Base-by-base conservation (phyloP, 2,797 vertebrate species). In the Heterohyrax brucei region DNA sequence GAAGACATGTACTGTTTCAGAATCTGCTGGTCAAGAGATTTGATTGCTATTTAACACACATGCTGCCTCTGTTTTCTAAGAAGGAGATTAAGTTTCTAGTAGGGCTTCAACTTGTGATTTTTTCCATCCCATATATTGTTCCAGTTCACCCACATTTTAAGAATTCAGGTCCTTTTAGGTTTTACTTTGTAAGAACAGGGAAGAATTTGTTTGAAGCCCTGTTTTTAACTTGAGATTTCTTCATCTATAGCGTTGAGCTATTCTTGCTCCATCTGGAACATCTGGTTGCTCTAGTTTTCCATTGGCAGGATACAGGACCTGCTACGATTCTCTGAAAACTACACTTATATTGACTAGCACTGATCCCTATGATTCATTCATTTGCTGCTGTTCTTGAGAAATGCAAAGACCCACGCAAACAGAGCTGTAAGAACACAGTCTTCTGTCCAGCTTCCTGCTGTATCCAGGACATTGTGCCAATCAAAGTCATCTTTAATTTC, bases 401-500 rank as follows among this genome's bases (percentile, higher is more conserved):
- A 14, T 4, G 7, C 10, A 28, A 46, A 76, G 14, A 21, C 1
- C 0, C 30, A 9, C 28, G 48, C 59, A 84, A 14, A 30, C 26
- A 76, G 80, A 85, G 10, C 12, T 87, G 1, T 18, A 77, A 9
- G 59, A 14, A 6, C 24, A 26, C 19, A 46, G 6, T 6, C 30
- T 62, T 85, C 44, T 39, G 85, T 73, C 12, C n/a, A 83, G 16
- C 18, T 91, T 75, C 22, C 30, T 39, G 30, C 5, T 59, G 64
- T 14, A n/a, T 84, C 48, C 56, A 89, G 12, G 22, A n/a, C 28
- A 61, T 48, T 4, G 9, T 80, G 7, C 10, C n/a, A 24, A 14
- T 93, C n/a, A 93, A 81, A 91, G 26, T 33, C 9, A 75, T 56
- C 53, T 88, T 76, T 80, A 76, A 80, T 66, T 91, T 77, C 5